These are phyloP conservation scores for Steinernema feltiae DNA, from an alignment of 1,140 invertebrate genomes.

Conservation along the genomic window DNA sequence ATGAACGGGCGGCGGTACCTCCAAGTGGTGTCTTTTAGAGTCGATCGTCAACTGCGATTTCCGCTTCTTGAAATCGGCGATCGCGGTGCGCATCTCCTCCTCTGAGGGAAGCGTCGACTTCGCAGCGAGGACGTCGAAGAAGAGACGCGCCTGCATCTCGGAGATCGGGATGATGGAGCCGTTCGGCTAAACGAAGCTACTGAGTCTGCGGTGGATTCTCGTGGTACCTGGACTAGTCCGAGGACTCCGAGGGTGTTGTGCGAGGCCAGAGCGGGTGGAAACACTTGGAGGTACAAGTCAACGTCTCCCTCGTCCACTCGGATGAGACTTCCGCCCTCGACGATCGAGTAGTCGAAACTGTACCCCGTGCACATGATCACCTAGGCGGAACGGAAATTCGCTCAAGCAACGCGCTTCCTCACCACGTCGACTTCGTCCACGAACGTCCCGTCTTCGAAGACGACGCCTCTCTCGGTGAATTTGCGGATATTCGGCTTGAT, in stretches of 20 bases:
- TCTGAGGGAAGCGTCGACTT: slow-evolving; percentile 25
- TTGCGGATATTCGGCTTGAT: too few species aligned
- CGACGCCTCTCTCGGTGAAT: too few species aligned
- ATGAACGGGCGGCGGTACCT: too few species aligned
- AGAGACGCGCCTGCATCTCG: slow-evolving; percentile 35
- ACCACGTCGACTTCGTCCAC: too few species aligned
- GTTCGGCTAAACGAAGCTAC: slow-evolving; percentile 9
- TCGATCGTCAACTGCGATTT: slow-evolving; percentile 15
- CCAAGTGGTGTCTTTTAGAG: too few species aligned
- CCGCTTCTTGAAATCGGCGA: slow-evolving; percentile 32
- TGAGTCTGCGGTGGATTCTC: neutral
- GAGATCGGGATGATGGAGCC: slow-evolving; percentile 34
- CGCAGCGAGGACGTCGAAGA: slow-evolving; percentile 32
- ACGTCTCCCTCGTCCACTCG: slow-evolving; percentile 25
- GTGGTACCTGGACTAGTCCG: slow-evolving; percentile 29
- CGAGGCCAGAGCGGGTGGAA: slow-evolving; percentile 19
- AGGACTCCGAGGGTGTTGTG: slow-evolving; percentile 35
- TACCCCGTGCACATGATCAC: too few species aligned
- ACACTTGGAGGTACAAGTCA: slow-evolving; percentile 33
- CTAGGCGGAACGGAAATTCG: too few species aligned
- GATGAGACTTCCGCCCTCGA: slow-evolving; percentile 27
- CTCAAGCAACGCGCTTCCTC: too few species aligned
- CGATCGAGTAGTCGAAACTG: slow-evolving; percentile 22
- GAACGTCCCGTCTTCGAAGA: too few species aligned
- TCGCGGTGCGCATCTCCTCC: slow-evolving; percentile 31